Percentiles rank a stretch among this genome's conserved stretches.
phyloP scores from a whole-genome alignment of 2,113 vertebrate species.

The Zapus hudsonius region DNA sequence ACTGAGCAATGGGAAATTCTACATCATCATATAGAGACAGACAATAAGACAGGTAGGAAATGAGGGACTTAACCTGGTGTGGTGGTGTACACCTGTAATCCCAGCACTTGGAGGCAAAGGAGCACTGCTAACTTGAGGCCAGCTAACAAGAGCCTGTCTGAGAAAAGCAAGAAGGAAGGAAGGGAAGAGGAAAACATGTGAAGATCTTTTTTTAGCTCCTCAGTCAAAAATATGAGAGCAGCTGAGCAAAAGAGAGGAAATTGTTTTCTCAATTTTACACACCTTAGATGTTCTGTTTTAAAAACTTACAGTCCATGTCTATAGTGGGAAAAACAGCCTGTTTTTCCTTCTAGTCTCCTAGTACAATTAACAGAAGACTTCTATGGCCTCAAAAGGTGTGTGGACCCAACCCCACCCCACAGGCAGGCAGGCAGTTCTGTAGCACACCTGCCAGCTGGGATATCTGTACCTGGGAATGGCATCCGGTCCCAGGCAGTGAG shows the following conservation, averaged over 20 bases:
- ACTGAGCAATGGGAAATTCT: neutral
- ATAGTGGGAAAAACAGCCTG: neutral
- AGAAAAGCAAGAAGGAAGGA: neutral
- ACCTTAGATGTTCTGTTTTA: neutral
- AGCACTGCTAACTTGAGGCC: neutral
- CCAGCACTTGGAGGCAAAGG: neutral
- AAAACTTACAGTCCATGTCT: neutral
- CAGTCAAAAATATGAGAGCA: slow-evolving; percentile 3
- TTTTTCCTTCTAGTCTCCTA: neutral
- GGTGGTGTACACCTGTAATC: neutral
- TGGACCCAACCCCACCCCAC: no score
- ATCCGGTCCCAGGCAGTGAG: neutral
- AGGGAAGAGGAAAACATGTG: neutral
- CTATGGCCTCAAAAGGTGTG: no score
- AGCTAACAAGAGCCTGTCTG: neutral
- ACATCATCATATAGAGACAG: neutral
- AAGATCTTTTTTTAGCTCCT: neutral
- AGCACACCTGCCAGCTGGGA: neutral
- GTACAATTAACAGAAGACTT: neutral
- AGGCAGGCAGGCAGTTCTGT: neutral
- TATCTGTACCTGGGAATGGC: neutral
- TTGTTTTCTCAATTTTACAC: slow-evolving; percentile 32
- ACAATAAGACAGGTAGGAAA: slow-evolving; percentile 13
- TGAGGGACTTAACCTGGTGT: neutral
- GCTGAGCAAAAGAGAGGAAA: neutral